Base-by-base conservation (phyloP, 2,888 invertebrate species). In the Zygothrica quintamaculata region DNA sequence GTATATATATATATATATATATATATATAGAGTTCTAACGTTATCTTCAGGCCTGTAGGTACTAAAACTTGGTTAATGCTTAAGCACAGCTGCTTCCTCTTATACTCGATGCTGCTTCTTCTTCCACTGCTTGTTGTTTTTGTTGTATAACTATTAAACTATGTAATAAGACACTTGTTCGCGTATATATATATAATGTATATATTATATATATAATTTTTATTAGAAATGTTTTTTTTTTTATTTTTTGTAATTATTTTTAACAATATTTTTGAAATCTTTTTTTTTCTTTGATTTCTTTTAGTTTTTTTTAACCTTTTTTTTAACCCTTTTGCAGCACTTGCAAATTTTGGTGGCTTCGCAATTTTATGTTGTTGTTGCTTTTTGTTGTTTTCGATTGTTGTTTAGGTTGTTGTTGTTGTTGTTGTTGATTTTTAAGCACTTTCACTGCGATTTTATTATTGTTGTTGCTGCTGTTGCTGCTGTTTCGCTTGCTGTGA, bases 81-180 rank as follows among this genome's bases (percentile, higher is more conserved):
- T n/a, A n/a, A n/a, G 29, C 4, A 8, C 26, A 4, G 26, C 26
- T 26, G 26, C 26, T 26, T 26, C 26, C 39, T 62, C 44, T 48
- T 61, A 33, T 36, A 55, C 36, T 52, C 6, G 11, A 16, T 48
- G 9, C 34, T 40, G 11, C 22, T 33, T 72, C 39, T 40, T 59
- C 11, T 47, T 56, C 25, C 44, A 33, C 59, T 70, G 60, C 48
- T 56, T 58, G 46, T 9, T 58, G 25, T 58, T n/a, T 43, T 55
- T 37, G 12, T 42, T 60, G 55, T 60, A 60, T 22, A 61, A 67
- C 64, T 73, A 82, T 77, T 71, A 71, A 72, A 68, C 57, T 76
- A 74, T 62, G 69, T 80, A 71, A 74, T 89, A 89, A 89, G 89
- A 89, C 89, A 88, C 87, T 88, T 75, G 87, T 81, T 84, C 82